phyloP scores from a whole-genome alignment of 2,797 vertebrate species.

The Spheniscus humboldti region DNA sequence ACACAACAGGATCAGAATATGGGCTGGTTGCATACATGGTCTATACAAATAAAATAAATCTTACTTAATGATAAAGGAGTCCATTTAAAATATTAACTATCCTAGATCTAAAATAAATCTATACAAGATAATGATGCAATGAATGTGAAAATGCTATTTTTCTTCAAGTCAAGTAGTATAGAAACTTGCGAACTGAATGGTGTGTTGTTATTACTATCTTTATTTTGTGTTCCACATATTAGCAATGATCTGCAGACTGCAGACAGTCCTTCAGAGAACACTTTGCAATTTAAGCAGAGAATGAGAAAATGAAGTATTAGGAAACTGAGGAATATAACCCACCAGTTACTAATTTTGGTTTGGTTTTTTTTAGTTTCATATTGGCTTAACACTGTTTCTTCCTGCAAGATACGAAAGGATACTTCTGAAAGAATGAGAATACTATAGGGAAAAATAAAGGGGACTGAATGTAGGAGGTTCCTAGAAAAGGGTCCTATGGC shows the following conservation, averaged over 20 bases:
- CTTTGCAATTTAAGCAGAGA: background rate
- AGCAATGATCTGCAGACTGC: background rate
- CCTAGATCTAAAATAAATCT: background rate
- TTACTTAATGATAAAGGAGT: background rate
- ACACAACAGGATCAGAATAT: constrained; percentile 94
- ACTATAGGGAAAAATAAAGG: background rate
- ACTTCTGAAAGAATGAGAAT: background rate
- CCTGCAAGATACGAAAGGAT: background rate
- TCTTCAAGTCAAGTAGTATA: background rate
- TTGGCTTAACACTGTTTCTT: background rate
- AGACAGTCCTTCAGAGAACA: background rate
- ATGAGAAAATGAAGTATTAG: background rate
- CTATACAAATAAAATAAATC: constrained; percentile 69
- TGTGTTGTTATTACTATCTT: background rate
- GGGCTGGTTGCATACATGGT: constrained; percentile 98
- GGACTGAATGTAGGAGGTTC: background rate
- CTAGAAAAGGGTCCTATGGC: background rate
- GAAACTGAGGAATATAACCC: background rate
- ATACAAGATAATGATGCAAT: background rate
- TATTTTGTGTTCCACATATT: background rate
- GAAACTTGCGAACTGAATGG: background rate
- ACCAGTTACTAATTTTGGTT: background rate
- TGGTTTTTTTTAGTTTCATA: background rate
- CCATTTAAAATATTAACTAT: background rate
- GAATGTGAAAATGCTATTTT: background rate